Base-by-base conservation (phyloP, 2,113 vertebrate genomes). In the Anarhynchus alexandrinus region DNA sequence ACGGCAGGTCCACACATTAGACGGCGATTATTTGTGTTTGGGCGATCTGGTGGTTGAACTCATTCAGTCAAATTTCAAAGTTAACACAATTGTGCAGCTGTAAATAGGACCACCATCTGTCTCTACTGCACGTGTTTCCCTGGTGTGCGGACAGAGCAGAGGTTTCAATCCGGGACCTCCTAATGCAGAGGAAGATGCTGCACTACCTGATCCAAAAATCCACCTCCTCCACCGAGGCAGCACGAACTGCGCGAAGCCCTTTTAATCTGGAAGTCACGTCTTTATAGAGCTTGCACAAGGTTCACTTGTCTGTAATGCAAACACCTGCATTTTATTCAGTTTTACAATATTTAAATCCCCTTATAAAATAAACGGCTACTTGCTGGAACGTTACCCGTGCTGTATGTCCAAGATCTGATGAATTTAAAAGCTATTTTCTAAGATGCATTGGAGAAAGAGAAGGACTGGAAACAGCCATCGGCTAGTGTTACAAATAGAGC, bases 291-390 rank as follows among this genome's bases (percentile, higher is more conserved):
- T 92, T 77, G 42, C 55, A 45, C 8, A 55, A 82, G 55, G 86
- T 52, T 97, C 69, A 17, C 86, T 96, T 77, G 78, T 93, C 87
- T 93, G 67, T 59, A 88, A 66, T 83, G 61, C 86, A 90, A 97
- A 92, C 96, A 96, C 93, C 91, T 97, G 94, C 51, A 49, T 92
- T 95, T 95, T 97, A 95, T 97, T 96, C 95, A 26, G 47, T 94
- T 97, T 95, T 96, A 97, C 94, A 96, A 73, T 97, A 97, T 97
- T 97, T 97, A 95, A 97, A 97, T 97, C 96, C 94, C 79, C 95
- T 96, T 97, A 94, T 97, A 97, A 97, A 97, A 95, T 96, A 97
- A 96, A 96, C 65, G 11, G 89, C 90, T 94, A 90, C 87, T 95
- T 88, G 82, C 74, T 97, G 96, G 91, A 96, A 91, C 2, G 0